Evolutionary conservation across 1,140 invertebrate species (phyloP).

Genomic region (Sminthurides bifidus): DNA sequence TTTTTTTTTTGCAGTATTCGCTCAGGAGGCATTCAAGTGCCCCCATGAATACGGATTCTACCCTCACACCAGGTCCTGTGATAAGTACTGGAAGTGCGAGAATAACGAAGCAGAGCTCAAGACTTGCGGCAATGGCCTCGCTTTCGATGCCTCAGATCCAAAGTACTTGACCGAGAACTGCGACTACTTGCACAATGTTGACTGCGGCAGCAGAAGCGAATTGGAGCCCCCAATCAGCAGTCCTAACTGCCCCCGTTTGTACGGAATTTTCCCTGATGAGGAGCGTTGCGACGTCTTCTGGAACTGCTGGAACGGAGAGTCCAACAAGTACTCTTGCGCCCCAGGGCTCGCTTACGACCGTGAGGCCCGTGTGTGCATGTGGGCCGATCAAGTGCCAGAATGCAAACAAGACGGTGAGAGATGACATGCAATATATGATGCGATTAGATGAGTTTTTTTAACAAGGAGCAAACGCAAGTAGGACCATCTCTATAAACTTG

Average conservation of each 20-base stretch:
- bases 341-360: constrained; percentile 86
- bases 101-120: constrained; percentile 75
- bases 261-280: constrained; percentile 84
- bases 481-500: no score
- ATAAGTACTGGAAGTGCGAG: constrained; percentile 93
- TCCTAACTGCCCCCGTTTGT: constrained; percentile 69
- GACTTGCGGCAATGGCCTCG: constrained; percentile 85
- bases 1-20: constrained; percentile 23
- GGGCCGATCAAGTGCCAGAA: constrained; percentile 84
- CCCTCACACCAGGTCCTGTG: constrained; percentile 74
- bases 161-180: constrained; percentile 89
- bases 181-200: constrained; percentile 90
- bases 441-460: no score
- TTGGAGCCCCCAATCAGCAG: constrained; percentile 74
- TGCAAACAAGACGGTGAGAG: constrained; percentile 74
- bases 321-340: constrained; percentile 83
- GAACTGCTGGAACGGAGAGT: constrained; percentile 92
- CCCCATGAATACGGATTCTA: constrained; percentile 91
- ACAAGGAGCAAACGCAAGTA: no score
- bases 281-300: constrained; percentile 74
- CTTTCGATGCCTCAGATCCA: constrained; percentile 74
- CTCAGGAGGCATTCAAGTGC: constrained; percentile 76
- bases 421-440: no score
- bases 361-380: constrained; percentile 79
- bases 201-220: constrained; percentile 75